Base-by-base conservation (phyloP, 2,888 invertebrate species). In the Megalurothrips usitatus region DNA sequence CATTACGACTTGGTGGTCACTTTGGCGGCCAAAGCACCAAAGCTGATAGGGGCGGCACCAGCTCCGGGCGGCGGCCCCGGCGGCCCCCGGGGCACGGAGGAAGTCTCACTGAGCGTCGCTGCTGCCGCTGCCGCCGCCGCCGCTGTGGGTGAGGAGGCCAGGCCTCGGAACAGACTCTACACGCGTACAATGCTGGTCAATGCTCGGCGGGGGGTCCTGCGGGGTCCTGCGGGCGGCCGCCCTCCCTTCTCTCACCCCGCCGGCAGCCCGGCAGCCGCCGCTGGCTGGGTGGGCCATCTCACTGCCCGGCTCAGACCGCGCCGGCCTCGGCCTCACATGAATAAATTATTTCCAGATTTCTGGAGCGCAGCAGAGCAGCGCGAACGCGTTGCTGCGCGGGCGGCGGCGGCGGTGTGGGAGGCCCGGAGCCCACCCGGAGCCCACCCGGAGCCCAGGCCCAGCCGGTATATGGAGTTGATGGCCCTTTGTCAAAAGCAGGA, bases 1-100 rank as follows among this genome's bases (percentile, higher is more conserved):
- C 68, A 68, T 68, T 68, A 68, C 68, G 68, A 68, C 68, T 68
- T 68, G 68, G 68, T 68, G 68, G 68, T 68, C 68, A 68, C 68
- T 68, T 68, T 19, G 68, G 23, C 68, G 68, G 26, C 23, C 26
- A 68, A 23, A 58, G 19, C 58, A 19, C 58, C 58, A 58, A 58
- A 58, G 17, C 58, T 58, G 58, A 58, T 58, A 58, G 58, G 58
- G 58, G 58, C 34, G 34, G 34, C 34, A 43, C 52, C 10, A 19
- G 68, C 68, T 23, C 23, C 23, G 68, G 23, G 4, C 68, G 23
- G 68, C 68, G 23, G 9, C 19, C n/a, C 63, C n/a, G 2, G 63
- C 19, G n/a, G n/a, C n/a, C n/a, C 52, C 2, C 1, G 52, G 52
- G 52, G 12, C 52, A 19, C 52, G 52, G 52, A 12, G 63, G n/a